These are phyloP conservation scores for Sphyrna mokarran DNA, from an alignment of 2,113 vertebrate genomes.

Conservation along the genomic window DNA sequence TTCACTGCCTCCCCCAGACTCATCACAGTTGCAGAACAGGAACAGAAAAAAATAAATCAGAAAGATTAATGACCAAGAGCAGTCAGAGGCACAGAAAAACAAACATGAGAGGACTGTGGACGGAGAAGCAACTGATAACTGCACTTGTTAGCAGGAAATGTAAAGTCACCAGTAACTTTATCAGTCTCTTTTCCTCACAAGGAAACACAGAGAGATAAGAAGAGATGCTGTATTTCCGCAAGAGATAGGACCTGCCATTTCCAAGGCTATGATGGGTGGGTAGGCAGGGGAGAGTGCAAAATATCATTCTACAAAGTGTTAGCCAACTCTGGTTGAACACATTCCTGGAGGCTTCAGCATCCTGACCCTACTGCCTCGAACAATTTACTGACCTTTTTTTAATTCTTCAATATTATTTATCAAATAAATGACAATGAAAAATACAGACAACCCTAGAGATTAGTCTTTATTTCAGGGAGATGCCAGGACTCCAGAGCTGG, in stretches of 20 bases:
- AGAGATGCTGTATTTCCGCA: neutral
- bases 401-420: too few species aligned
- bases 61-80: neutral
- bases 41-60: neutral
- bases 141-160: neutral
- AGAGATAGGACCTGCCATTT: neutral
- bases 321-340: too few species aligned
- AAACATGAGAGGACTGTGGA: neutral
- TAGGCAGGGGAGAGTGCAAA: neutral
- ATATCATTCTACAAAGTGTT: neutral
- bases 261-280: neutral
- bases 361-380: too few species aligned
- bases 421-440: too few species aligned
- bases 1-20: neutral
- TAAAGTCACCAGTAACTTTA: neutral
- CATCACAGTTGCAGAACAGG: neutral
- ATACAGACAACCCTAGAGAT: too few species aligned
- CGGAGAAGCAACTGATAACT: neutral
- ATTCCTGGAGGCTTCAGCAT: too few species aligned
- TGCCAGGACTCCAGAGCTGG: too few species aligned
- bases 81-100: neutral
- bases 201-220: neutral
- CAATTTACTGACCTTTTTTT: too few species aligned
- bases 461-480: too few species aligned
- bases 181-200: slow-evolving; percentile 15